A percentile compares a stretch with the other conserved stretches of the same genome.
phyloP scores from a whole-genome alignment of 2,113 vertebrate species.

The Irena cyanogastra region DNA sequence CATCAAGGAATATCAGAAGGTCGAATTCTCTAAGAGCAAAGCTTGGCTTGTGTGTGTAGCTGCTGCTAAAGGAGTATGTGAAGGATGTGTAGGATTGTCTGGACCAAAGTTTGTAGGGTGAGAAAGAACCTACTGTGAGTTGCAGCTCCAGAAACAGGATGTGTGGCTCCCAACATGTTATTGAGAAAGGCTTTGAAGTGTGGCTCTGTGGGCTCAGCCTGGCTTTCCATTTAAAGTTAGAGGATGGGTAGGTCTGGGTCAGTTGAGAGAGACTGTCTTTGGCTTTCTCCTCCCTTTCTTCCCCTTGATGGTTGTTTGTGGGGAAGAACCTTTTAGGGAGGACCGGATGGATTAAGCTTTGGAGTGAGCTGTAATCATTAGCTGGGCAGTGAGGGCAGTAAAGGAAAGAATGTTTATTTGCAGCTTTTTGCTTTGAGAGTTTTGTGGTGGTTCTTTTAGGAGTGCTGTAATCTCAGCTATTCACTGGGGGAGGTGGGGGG shows the following conservation, averaged over 20 bases:
- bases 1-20: background rate
- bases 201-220: background rate
- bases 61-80: fast-evolving
- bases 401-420: conserved; percentile 59
- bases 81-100: background rate
- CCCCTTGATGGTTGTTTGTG: background rate
- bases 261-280: background rate
- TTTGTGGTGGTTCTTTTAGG: conserved; percentile 22
- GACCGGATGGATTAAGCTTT: conserved; percentile 35
- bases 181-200: conserved; percentile 2
- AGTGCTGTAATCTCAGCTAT: conserved; percentile 29
- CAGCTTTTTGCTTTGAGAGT: conserved; percentile 47
- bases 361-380: conserved; percentile 54
- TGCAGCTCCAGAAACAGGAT: background rate
- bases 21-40: background rate
- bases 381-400: conserved; percentile 47
- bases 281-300: background rate
- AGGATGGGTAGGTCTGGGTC: background rate
- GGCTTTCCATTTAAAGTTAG: background rate
- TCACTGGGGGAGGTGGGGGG: background rate
- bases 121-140: fast-evolving
- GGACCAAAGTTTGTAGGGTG: background rate
- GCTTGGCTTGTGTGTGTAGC: too few relatives aligned
- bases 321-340: background rate
- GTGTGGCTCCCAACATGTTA: background rate